Conservation (phyloP, 2,797 vertebrate genomes). For the Lutjanus campechanus region DNA sequence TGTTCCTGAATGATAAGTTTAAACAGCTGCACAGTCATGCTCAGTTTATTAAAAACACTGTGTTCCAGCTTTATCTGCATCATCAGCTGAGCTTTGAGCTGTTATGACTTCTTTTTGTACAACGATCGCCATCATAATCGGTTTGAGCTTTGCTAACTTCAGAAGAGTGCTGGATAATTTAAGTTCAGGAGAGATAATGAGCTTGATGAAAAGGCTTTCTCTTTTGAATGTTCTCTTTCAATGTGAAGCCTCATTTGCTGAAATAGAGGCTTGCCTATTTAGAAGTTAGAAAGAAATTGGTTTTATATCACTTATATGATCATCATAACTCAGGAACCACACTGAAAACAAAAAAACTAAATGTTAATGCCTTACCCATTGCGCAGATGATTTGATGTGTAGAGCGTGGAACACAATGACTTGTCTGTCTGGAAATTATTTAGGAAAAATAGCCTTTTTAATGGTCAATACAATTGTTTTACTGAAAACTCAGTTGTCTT, state of each 20-base stretch:
- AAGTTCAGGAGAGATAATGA: slow-evolving; percentile 22
- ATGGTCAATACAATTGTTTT: not conserved
- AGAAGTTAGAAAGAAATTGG: not conserved
- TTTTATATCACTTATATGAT: not conserved
- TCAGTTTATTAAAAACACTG: slow-evolving; percentile 1
- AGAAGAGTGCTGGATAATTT: slow-evolving; percentile 20
- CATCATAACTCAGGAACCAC: not conserved
- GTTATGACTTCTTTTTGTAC: slow-evolving; percentile 32
- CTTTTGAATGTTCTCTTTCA: not conserved
- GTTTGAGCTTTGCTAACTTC: slow-evolving; percentile 21
- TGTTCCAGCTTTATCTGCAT: slow-evolving; percentile 22
- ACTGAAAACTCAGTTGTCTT: not conserved
- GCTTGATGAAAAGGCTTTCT: slow-evolving; percentile 27
- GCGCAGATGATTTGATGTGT: not conserved
- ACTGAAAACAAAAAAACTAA: not conserved
- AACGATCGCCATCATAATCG: slow-evolving; percentile 23
- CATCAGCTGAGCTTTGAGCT: slow-evolving; percentile 18
- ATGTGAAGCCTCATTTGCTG: not conserved
- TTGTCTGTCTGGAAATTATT: not conserved
- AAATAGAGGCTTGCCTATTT: not conserved
- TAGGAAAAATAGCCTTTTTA: not conserved
- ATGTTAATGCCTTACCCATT: not conserved
- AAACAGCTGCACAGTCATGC: slow-evolving; percentile 8
- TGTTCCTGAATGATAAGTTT: not conserved
- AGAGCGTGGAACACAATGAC: not conserved